phyloP scores from a whole-genome alignment of 2,888 invertebrate genomes.

The Argyresthia albistria region DNA sequence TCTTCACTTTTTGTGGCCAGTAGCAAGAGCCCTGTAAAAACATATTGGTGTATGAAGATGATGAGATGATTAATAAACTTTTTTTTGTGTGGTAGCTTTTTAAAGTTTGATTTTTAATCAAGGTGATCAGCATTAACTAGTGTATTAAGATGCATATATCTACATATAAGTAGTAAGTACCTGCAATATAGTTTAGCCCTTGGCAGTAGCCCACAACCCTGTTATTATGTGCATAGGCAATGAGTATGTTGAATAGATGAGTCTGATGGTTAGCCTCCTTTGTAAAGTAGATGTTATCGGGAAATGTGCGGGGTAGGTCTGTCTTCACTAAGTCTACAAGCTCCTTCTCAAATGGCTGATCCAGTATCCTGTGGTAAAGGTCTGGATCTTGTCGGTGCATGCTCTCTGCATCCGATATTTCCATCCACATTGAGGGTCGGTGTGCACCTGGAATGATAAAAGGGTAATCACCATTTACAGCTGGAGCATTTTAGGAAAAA shows the following conservation, averaged over 20 bases:
- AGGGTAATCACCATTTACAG: too few relatives aligned
- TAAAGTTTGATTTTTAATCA: background rate
- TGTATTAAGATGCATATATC: conserved; percentile 60
- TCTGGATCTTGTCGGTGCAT: conserved; percentile 76
- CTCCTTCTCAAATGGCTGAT: conserved; percentile 78
- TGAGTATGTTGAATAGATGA: conserved; percentile 87
- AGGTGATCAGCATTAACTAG: background rate
- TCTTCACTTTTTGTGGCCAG: conserved; percentile 92
- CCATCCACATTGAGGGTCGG: conserved; percentile 85
- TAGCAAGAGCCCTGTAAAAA: conserved; percentile 78
- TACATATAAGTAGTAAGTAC: conserved; percentile 33
- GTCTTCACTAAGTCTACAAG: conserved; percentile 87
- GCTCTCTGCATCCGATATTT: conserved; percentile 84
- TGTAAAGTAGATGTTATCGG: conserved; percentile 94
- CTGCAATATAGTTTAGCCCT: conserved; percentile 94
- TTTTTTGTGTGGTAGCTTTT: too few relatives aligned
- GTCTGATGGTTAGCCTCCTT: conserved; percentile 80
- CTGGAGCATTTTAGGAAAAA: too few relatives aligned
- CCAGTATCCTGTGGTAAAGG: conserved; percentile 78
- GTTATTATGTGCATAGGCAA: conserved; percentile 92
- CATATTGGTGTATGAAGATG: too few relatives aligned
- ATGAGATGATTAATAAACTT: too few relatives aligned
- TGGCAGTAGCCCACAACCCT: conserved; percentile 93
- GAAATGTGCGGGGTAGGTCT: conserved; percentile 94
- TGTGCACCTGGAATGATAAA: conserved; percentile 53